Evolutionary conservation across 1,140 invertebrate genomes (phyloP).

Genomic region (Nebria ingens): DNA sequence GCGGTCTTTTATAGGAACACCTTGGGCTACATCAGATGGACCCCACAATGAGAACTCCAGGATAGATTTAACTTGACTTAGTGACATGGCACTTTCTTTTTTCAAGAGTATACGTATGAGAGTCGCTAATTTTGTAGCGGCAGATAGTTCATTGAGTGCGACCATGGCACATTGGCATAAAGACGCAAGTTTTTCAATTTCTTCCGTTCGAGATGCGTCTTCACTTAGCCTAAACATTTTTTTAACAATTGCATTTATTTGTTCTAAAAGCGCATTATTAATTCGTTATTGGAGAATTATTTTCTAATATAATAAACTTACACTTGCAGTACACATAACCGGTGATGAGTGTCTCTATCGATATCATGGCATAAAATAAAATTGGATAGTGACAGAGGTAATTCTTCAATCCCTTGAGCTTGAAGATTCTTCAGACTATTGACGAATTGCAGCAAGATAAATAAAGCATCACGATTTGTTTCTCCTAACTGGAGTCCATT

Average conservation of each 20-base stretch:
- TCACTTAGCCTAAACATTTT: slow-evolving; percentile 46
- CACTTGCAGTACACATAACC: slow-evolving; percentile 65
- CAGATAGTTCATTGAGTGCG: slow-evolving; percentile 44
- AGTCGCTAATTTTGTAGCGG: slow-evolving; percentile 47
- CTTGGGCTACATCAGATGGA: slow-evolving; percentile 59
- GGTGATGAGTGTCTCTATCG: slow-evolving; percentile 43
- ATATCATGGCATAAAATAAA: slow-evolving; percentile 47
- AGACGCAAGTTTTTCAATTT: slow-evolving; percentile 53
- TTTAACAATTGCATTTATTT: too few species aligned
- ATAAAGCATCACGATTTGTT: slow-evolving; percentile 38
- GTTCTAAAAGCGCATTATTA: too few species aligned
- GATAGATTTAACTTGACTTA: slow-evolving; percentile 61
- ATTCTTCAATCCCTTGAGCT: slow-evolving; percentile 69
- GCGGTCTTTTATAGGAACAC: slow-evolving; percentile 51
- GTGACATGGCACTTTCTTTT: slow-evolving; percentile 58
- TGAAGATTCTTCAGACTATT: slow-evolving; percentile 74
- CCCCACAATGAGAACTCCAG: slow-evolving; percentile 79
- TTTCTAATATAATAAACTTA: slow-evolving; percentile 35
- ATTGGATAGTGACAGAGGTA: slow-evolving; percentile 52
- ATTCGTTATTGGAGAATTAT: too few species aligned
- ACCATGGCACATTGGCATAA: slow-evolving; percentile 67
- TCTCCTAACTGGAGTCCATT: slow-evolving; percentile 35
- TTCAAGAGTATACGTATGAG: slow-evolving; percentile 56
- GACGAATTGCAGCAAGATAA: slow-evolving; percentile 69
- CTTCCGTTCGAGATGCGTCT: slow-evolving; percentile 43